Percentiles rank a stretch among this genome's conserved stretches.
phyloP scores from a whole-genome alignment of 2,888 invertebrate species.

The Anaspis maculata region DNA sequence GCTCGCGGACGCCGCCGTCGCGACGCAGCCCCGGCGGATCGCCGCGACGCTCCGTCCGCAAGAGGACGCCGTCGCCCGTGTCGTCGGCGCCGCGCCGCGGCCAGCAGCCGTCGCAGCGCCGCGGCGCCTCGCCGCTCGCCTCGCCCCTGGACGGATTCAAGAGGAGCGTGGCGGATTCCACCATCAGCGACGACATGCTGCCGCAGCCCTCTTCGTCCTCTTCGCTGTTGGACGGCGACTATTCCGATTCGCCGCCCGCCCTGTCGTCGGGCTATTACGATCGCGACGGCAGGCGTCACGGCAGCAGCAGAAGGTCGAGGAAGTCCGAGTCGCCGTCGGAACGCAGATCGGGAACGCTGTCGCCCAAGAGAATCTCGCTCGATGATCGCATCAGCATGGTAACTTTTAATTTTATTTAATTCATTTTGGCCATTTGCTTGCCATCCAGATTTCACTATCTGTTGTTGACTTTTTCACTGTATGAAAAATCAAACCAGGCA shows the following conservation, averaged over 20 bases:
- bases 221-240: too few species aligned
- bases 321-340: neutral
- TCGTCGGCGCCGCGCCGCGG: neutral
- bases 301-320: neutral
- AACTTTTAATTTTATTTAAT: too few species aligned
- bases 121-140: slow-evolving; percentile 25
- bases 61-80: neutral
- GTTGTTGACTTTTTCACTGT: too few species aligned
- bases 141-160: slow-evolving; percentile 40
- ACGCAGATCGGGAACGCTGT: slow-evolving; percentile 20
- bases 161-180: slow-evolving; percentile 46
- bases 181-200: slow-evolving; percentile 46
- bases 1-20: neutral
- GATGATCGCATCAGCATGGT: slow-evolving; percentile 54
- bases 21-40: neutral
- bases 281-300: neutral
- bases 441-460: too few species aligned
- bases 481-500: too few species aligned
- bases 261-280: slow-evolving; percentile 2
- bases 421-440: too few species aligned
- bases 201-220: slow-evolving; percentile 27
- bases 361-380: slow-evolving; percentile 51
- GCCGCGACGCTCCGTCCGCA: slow-evolving; percentile 11
- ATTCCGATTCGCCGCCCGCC: slow-evolving; percentile 22
- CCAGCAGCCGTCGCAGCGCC: neutral